Evolutionary conservation across 2,888 invertebrate genomes (phyloP), one percentile per base, ranked within the genome.

Genomic region (Augiades crinisus): DNA sequence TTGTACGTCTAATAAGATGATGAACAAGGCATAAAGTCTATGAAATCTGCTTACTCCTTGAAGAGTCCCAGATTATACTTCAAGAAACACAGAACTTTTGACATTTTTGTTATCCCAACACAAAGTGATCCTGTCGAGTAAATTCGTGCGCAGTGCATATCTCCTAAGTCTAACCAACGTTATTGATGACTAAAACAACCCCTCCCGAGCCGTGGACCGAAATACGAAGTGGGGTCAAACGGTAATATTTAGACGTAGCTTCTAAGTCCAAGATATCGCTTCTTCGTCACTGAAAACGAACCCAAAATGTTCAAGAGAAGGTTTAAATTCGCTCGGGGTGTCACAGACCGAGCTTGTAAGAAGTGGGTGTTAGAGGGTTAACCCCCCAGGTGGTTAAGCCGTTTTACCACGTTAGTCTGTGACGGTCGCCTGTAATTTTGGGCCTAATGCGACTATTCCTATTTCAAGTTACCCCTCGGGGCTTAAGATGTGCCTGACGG

Each of bases 361-460:
- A 46, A 33, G 49, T 49, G 76, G 78, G 78, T 72, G 81, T 70
- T 63, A 73, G 77, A 74, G 74, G 76, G 76, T 78, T 75, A 61
- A 59, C 70, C 78, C 79, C 84, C 84, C 78, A 84, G 87, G 88
- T 87, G 83, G 85, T 78, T 78, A 78, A 81, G 82, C 81, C 81
- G 75, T 85, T 84, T 86, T 73, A 87, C 87, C 88, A 86, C 83
- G 86, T 87, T 86, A 85, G 87, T 80, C 82, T 75, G 82, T 80
- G 87, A 86, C 87, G 87, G 86, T 84, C 83, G 83, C 81, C 86
- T 85, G 87, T 87, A 88, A 88, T 88, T 88, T 85, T 79, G 86
- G 72, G 78, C 82, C 86, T 89, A 88, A 89, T 89, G 87, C 87
- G 85, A 82, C 89, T 85, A 88, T 87, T 86, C 85, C 88, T 88